Evolutionary conservation across 2,797 vertebrate species (phyloP), one percentile per base, ranked within the genome.

Genomic region (Neoniphon sammara): DNA sequence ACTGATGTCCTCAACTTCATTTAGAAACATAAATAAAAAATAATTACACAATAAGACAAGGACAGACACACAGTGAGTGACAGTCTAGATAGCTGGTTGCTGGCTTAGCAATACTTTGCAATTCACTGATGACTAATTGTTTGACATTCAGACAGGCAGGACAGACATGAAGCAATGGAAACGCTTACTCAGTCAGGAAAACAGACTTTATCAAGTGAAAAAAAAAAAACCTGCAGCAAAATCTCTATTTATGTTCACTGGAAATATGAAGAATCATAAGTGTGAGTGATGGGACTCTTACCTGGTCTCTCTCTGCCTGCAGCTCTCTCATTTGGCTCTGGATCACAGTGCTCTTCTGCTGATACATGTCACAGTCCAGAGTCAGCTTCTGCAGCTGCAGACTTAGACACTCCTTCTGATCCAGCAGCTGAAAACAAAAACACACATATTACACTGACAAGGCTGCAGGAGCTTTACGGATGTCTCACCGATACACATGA

Each of bases 291-390:
- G 36, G n/a, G n/a, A 30, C n/a, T 15, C 78, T 87, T 59, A 96
- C 96, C 89, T 95, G 94, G 86, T 96, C 95, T 69, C 96, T 91
- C 78, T 97, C 96, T n/a, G 91, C 87, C 90, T 95, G 95, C 66
- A 97, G 94, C 50, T 96, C 95, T 0, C 82, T 91, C 82, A 95
- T 83, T 76, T 97, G 96, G 73, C 66, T 84, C 85, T 96, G 95
- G 58, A 96, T 92, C 2, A 94, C 82, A 0, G 74, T 84, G 73
- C 87, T 90, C 91, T 95, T 96, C 89, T 96, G 94, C 86, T 92
- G 91, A 77, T 94, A 94, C 85, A 96, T 93, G 82, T 94, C 94
- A 57, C 94, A 94, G 83, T 97, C 95, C 83, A 95, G 82, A 61
- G 93, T 92, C 17, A 94, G 88, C 85, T 94, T 94, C 82, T 92